Evolutionary conservation across 2,113 vertebrate species (phyloP), one percentile per base, ranked within the genome.

Genomic region (Phaethornis superciliosus): DNA sequence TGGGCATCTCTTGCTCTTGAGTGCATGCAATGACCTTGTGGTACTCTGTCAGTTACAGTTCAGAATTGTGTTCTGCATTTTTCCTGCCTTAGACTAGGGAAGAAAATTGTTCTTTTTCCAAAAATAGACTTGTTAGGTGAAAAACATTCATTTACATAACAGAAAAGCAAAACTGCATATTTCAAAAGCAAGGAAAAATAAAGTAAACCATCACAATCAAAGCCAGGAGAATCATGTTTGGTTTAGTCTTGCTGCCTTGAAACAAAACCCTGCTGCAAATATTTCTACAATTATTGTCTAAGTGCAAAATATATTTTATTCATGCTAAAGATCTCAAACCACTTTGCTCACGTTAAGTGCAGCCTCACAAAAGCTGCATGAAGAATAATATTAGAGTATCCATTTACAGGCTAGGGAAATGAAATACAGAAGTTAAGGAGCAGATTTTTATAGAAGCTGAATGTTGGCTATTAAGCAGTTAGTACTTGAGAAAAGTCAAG

Each of bases 301-400:
- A 96, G 75, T 86, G 83, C 94, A 92, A 96, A 95, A 85, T 88
- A 75, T 93, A 81, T 94, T 97, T 94, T 95, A 93, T 95, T 96
- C 76, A 91, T 95, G 62, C 40, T 83, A 51, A 93, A 88, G 51
- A 86, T 95, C 91, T 88, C 68, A 64, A 91, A 93, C 88, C 49
- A 83, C 76, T 95, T 97, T 78, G 47, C 22, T 47, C 44, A 56
- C 35, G 32, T 62, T 93, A 94, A 91, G 37, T 88, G 75, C 47
- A 82, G 71, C 40, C 62, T 93, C 56, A 71, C 56, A 86, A 83
- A 88, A 93, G 52, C 80, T 77, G 11, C 49, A 71, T 60, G 78
- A 89, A 63, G 71, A 93, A 70, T 7, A 21, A 7, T 88, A 64
- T 75, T 47, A 85, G 22, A 71, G 12, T 88, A 65, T 81, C 82